These are phyloP conservation scores for Orchestes rusci DNA, from an alignment of 2,888 invertebrate genomes.

Conservation along the genomic window DNA sequence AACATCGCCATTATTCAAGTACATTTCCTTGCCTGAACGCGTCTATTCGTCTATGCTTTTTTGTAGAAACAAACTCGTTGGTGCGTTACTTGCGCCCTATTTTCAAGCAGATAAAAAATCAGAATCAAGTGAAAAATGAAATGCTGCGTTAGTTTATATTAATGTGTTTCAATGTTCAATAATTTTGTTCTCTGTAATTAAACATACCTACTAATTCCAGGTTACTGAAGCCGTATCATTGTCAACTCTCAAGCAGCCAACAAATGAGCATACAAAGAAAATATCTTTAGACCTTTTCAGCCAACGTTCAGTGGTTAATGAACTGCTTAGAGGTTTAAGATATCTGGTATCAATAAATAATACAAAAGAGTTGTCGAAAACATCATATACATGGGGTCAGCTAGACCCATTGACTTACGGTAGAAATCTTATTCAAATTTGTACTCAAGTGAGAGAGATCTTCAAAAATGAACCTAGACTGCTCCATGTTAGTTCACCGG, in stretches of 20 bases:
- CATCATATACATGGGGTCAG: conserved; percentile 37
- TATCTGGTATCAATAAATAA: conserved; percentile 32
- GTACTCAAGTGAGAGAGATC: conserved; percentile 45
- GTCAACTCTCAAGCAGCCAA: conserved; percentile 31
- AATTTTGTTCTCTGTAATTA: no score
- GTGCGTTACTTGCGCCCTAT: no score
- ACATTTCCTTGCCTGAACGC: no score
- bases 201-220: conserved; percentile 3
- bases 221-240: conserved; percentile 33
- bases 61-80: no score
- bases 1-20: no score
- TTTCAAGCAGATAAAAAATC: no score
- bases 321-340: conserved; percentile 47
- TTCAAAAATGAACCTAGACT: conserved; percentile 49
- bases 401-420: conserved; percentile 41
- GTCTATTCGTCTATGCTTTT: no score
- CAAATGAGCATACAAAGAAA: conserved; percentile 31
- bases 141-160: no score
- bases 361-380: conserved; percentile 27
- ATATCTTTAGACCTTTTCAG: conserved; percentile 49
- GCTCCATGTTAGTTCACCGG: conserved; percentile 48
- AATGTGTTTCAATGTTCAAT: no score
- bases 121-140: no score
- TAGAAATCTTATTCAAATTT: conserved; percentile 48
- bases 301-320: conserved; percentile 49